Percentiles rank a stretch among this genome's conserved stretches.
These are phyloP conservation scores for Phyllostomus hastatus DNA, from an alignment of 2,113 vertebrate species.

Conservation along the genomic window DNA sequence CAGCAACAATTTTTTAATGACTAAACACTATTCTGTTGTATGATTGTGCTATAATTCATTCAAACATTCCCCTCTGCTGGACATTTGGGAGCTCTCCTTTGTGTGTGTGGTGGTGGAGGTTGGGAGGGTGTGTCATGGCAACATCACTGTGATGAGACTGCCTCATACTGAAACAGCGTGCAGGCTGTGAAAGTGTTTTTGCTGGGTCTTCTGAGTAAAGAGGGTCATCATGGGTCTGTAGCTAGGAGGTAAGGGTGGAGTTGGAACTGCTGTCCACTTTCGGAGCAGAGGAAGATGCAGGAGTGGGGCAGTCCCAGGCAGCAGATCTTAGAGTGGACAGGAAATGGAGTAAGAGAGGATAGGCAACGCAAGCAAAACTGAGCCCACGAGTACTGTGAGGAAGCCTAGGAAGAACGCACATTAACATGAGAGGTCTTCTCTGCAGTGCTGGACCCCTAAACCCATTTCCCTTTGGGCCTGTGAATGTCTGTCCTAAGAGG, in stretches of 20 bases:
- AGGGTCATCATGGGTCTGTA: not conserved
- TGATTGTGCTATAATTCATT: not conserved
- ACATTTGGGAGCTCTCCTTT: no score
- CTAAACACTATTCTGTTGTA: not conserved
- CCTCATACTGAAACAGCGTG: not conserved
- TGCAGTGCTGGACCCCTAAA: rapidly evolving
- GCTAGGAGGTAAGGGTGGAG: not conserved
- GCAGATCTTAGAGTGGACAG: not conserved
- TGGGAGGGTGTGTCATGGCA: no score
- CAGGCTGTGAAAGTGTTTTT: not conserved
- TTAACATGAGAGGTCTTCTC: not conserved
- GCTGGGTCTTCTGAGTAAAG: not conserved
- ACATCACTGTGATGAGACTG: not conserved
- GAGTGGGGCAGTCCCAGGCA: not conserved
- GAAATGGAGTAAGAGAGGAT: no score
- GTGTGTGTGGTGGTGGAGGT: no score
- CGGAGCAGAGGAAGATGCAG: not conserved
- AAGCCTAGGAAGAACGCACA: not conserved
- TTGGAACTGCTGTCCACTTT: not conserved
- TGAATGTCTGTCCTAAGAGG: not conserved
- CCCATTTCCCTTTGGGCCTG: not conserved
- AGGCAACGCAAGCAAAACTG: no score
- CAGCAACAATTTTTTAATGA: not conserved
- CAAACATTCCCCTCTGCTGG: not conserved
- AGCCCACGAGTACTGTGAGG: no score